Base-by-base conservation (phyloP, 2,888 invertebrate genomes). In the Dynastes tityus region DNA sequence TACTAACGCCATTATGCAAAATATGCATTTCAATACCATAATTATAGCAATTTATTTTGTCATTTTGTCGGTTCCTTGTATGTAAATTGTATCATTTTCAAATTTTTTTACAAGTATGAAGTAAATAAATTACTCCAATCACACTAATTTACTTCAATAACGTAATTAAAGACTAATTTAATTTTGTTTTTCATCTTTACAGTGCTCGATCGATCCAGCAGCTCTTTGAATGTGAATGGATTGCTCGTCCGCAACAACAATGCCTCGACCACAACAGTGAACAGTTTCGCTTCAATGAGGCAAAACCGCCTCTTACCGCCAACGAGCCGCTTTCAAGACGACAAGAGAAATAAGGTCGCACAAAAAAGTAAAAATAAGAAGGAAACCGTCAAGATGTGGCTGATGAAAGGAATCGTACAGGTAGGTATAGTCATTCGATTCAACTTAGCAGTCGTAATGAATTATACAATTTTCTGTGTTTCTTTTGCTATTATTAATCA, bases 401-500 rank as follows among this genome's bases (percentile, higher is more conserved):
- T 89, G 11, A 84, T 88, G 81, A 87, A 86, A 80, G 88, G 88
- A 68, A 87, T 85, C 82, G 85, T 86, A 75, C 85, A 87, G 85
- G 87, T 86, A 80, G 76, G 82, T 79, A 37, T 1, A 27, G 37
- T 1, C 9, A 11, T 11, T 45, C 11, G 45, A 0, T 1, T 45
- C 45, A 8, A 11, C 11, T 0, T 37, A 5, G 32, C 5, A 37
- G 5, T 4, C 32, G 32, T 37, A 37, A 45, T 45, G 45, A 45
- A 45, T 45, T 45, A 45, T 2, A 45, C 45, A 45, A 45, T 45
- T 45, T 45, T 45, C 8, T 45, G 6, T 6, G 2, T 45, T 11
- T 2, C 2, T 45, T 37, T 32, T 32, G 32, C 40, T 40, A 6
- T 9, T 40, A 40, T 40, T 45, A 6, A 45, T 8, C 11, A 11